phyloP scores from a whole-genome alignment of 2,888 invertebrate species.

The Eupithecia vulgata region DNA sequence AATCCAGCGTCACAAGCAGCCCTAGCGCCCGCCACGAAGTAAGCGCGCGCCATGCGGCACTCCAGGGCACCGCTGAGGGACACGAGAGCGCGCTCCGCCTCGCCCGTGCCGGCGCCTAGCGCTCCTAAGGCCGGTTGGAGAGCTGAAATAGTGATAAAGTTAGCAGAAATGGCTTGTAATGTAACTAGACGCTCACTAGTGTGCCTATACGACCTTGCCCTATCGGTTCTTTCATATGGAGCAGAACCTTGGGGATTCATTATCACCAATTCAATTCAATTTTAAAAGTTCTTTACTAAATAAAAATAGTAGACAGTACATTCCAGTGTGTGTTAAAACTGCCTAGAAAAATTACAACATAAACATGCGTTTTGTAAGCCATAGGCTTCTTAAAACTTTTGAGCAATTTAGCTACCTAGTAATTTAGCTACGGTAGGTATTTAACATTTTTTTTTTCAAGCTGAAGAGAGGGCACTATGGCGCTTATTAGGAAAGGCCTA shows the following conservation, averaged over 20 bases:
- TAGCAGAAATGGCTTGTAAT: neutral
- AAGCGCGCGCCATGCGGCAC: constrained; percentile 92
- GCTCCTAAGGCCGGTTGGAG: constrained; percentile 90
- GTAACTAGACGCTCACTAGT: neutral
- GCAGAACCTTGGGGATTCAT: neutral
- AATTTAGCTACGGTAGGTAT: too few species aligned
- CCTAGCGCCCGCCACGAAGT: constrained; percentile 91
- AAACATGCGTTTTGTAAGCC: too few species aligned
- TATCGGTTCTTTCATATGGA: neutral
- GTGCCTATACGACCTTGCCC: neutral
- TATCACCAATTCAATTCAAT: too few species aligned
- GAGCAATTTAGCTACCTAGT: too few species aligned
- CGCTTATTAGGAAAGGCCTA: too few species aligned
- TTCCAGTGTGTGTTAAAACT: too few species aligned
- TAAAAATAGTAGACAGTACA: too few species aligned
- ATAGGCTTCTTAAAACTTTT: too few species aligned
- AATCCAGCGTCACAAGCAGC: constrained; percentile 93
- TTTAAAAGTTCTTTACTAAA: too few species aligned
- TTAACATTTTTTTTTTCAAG: too few species aligned
- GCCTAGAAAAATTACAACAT: too few species aligned
- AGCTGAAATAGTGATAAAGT: constrained; percentile 56
- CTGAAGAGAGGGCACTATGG: too few species aligned
- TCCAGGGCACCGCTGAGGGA: constrained; percentile 88
- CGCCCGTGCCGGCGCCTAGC: constrained; percentile 90
- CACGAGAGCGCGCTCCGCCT: constrained; percentile 89